Base-by-base conservation (phyloP, 1,140 invertebrate species). In the Cyclargus thomasi region DNA sequence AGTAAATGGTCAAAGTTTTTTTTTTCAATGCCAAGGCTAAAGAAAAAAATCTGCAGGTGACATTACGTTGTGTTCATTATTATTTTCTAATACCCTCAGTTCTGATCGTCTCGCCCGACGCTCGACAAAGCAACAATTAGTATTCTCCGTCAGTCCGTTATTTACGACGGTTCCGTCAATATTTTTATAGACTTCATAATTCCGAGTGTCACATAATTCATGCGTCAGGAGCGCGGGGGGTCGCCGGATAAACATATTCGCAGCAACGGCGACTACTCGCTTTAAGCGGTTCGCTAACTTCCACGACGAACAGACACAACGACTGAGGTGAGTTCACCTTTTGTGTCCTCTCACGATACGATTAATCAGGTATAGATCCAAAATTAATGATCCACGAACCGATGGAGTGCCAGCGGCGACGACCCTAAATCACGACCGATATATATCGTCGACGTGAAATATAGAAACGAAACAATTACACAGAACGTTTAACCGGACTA, bases 141-240 rank as follows among this genome's bases (percentile, higher is more conserved):
- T 39, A 76, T 76, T 72, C 67, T 70, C 74, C 74, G 74, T 76
- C 74, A 59, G 65, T 74, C 73, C 64, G 68, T 76, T 72, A 76
- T 74, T 74, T 72, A 76, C 67, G 72, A 71, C 65, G 62, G 69
- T 70, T 65, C 69, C 70, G 68, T 77, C 73, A 77, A 77, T 77
- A 77, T 77, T 77, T 77, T 74, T 77, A 77, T 76, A 73, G 71
- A 70, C 53, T 78, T 74, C 64, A 76, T 80, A 80, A 82, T 77
- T 80, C 76, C 77, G 67, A 23, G 65, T 67, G 80, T 82, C 80
- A 75, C 80, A 82, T 82, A 82, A 80, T 72, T 82, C 78, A 82
- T 74, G 62, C 72, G 73, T 71, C 70, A 47, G 14, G 39, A 11
- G 39, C 39, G 39, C 10, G 39, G 39, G 39, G 39, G 39, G 39